Evolutionary conservation across 2,797 vertebrate genomes (phyloP).

Genomic region (Orestias chungarensis): DNA sequence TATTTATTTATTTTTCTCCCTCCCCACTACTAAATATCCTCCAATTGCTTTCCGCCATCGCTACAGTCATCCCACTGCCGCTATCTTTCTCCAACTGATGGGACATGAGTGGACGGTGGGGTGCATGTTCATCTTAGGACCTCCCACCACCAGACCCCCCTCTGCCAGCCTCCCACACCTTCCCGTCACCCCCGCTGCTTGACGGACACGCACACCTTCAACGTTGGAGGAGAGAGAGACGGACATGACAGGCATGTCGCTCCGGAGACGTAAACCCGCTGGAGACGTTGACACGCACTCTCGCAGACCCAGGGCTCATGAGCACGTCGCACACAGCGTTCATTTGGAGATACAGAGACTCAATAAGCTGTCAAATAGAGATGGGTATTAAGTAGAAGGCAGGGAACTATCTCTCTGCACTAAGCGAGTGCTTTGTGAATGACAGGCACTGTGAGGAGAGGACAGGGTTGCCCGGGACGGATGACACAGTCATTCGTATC

Average conservation of each 20-base stretch:
- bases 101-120: slow-evolving; percentile 44
- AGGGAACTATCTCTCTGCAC: slow-evolving; percentile 78
- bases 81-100: slow-evolving; percentile 72
- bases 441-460: slow-evolving; percentile 74
- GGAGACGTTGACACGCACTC: slow-evolving; percentile 75
- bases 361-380: slow-evolving; percentile 84
- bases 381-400: slow-evolving; percentile 82
- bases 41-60: slow-evolving; percentile 41
- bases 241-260: slow-evolving; percentile 79
- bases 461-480: slow-evolving; percentile 67
- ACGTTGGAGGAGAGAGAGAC: slow-evolving; percentile 72
- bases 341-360: slow-evolving; percentile 77
- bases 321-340: slow-evolving; percentile 70
- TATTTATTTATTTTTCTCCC: slow-evolving; percentile 43
- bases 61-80: slow-evolving; percentile 63
- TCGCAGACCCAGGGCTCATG: slow-evolving; percentile 52
- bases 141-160: slow-evolving; percentile 68
- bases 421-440: slow-evolving; percentile 77
- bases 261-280: slow-evolving; percentile 76
- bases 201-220: slow-evolving; percentile 83
- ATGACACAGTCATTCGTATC: slow-evolving; percentile 76
- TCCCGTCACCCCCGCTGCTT: slow-evolving; percentile 73
- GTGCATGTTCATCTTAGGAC: slow-evolving; percentile 72
- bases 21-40: slow-evolving; percentile 53
- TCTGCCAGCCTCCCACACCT: slow-evolving; percentile 67